Conservation (phyloP, 2,797 vertebrate species). For the Echeneis naucrates region DNA sequence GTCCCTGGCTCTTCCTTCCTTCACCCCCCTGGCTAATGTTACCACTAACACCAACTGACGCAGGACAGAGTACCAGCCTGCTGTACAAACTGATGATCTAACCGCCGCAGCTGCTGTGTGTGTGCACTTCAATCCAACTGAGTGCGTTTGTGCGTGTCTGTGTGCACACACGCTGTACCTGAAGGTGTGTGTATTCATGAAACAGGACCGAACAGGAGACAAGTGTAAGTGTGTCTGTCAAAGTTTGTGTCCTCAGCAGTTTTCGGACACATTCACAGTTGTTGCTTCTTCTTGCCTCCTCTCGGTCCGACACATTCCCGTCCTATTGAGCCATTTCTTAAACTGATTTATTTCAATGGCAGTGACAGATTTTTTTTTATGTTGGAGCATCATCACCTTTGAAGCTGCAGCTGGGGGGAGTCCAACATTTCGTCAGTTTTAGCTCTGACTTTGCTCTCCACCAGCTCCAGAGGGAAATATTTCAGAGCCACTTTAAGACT, state of each 20-base stretch:
- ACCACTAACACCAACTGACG: constrained; percentile 74
- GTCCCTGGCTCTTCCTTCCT: constrained; percentile 58
- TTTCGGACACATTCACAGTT: too few species aligned
- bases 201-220: constrained; percentile 3
- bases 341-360: too few species aligned
- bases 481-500: too few species aligned
- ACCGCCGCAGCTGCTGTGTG: constrained; percentile 63
- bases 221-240: neutral
- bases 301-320: too few species aligned
- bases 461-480: too few species aligned
- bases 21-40: constrained; percentile 69
- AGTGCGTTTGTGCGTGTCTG: constrained; percentile 9
- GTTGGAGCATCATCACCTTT: too few species aligned
- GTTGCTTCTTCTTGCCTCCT: too few species aligned
- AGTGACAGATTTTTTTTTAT: too few species aligned
- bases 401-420: too few species aligned
- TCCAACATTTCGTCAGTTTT: too few species aligned
- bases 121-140: constrained; percentile 5
- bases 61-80: constrained; percentile 68
- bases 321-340: too few species aligned
- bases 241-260: neutral
- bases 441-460: too few species aligned
- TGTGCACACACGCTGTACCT: neutral
- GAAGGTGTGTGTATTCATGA: constrained; percentile 7
- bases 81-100: constrained; percentile 80